Conservation (phyloP, 2,888 invertebrate species). For the Plemyria rubiginata region DNA sequence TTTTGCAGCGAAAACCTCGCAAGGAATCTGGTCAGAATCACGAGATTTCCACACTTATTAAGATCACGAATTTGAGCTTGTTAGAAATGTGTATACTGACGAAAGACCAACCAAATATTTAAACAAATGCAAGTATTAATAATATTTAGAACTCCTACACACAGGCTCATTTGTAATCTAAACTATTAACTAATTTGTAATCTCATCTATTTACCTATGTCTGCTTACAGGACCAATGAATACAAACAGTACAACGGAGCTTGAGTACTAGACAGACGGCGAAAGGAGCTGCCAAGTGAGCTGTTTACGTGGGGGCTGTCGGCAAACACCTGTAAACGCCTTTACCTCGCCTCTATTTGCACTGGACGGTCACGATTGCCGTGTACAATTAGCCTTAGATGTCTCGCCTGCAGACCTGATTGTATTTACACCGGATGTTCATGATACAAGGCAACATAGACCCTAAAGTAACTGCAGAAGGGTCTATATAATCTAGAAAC, state of each 20-base stretch:
- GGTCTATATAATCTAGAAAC: conserved; percentile 2
- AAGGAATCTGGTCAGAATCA: too few relatives aligned
- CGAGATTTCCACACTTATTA: too few relatives aligned
- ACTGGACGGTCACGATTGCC: conserved; percentile 73
- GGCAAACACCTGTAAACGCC: conserved; percentile 77
- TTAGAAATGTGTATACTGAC: too few relatives aligned
- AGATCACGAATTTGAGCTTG: too few relatives aligned
- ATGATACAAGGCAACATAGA: conserved; percentile 22
- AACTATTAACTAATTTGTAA: background rate
- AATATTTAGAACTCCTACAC: background rate
- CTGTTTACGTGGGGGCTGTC: conserved; percentile 80
- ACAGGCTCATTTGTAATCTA: background rate
- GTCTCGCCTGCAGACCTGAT: conserved; percentile 63
- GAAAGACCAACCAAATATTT: too few relatives aligned
- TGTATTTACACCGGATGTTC: conserved; percentile 39
- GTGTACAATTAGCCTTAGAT: conserved; percentile 77
- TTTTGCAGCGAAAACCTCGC: too few relatives aligned
- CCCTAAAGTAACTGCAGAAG: conserved; percentile 29
- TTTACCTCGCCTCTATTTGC: conserved; percentile 69
- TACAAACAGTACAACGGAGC: conserved; percentile 37
- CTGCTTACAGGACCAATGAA: conserved; percentile 13
- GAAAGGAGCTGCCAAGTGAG: conserved; percentile 66
- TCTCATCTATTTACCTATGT: conserved; percentile 4
- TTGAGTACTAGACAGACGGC: conserved; percentile 42
- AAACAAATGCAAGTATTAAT: background rate